These are phyloP conservation scores for Cyclophora punctaria DNA, from an alignment of 2,888 invertebrate species.

Conservation along the genomic window DNA sequence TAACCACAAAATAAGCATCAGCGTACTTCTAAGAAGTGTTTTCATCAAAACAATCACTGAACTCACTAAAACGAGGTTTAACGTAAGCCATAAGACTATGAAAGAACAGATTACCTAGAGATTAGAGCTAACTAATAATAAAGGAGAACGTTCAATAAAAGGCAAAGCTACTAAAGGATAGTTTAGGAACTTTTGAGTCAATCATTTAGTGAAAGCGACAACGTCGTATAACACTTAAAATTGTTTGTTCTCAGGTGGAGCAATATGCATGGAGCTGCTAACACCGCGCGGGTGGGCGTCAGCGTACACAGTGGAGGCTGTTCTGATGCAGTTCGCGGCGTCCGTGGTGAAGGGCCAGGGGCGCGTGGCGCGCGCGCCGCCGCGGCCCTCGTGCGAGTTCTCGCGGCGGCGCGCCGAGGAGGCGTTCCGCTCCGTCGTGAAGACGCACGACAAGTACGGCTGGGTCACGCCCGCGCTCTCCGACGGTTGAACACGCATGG, in stretches of 20 bases:
- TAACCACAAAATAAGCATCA: no score
- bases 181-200: no score
- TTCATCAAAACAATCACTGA: no score
- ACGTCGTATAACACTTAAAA: no score
- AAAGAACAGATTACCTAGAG: no score
- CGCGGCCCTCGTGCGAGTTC: conserved; percentile 86
- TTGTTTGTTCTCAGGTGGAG: conserved; percentile 74
- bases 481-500: conserved; percentile 79
- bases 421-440: conserved; percentile 89
- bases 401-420: conserved; percentile 88
- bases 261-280: conserved; percentile 91
- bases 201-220: no score
- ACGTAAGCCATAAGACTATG: no score
- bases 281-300: conserved; percentile 93
- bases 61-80: no score
- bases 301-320: conserved; percentile 90
- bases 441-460: conserved; percentile 93
- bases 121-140: no score
- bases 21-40: no score
- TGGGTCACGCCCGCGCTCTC: conserved; percentile 92
- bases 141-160: no score
- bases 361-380: conserved; percentile 85
- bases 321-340: conserved; percentile 92
- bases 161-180: no score
- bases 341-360: conserved; percentile 92